Evolutionary conservation across 2,797 vertebrate genomes (phyloP).

Genomic region (Sebastes flavidus): DNA sequence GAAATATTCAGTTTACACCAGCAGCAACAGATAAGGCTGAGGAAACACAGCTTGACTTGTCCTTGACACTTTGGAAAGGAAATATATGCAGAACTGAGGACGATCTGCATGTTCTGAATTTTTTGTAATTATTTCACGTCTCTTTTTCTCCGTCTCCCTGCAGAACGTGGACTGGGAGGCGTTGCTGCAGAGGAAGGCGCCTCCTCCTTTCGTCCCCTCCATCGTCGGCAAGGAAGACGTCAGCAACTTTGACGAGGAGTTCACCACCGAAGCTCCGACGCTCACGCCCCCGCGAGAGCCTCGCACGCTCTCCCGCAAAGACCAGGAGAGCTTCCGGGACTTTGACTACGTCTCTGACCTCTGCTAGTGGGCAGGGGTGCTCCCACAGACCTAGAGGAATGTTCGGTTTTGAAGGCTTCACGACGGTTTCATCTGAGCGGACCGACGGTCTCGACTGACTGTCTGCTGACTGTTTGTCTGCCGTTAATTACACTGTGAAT

Average conservation of each 20-base stretch:
- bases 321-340: slow-evolving; percentile 91
- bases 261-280: slow-evolving; percentile 85
- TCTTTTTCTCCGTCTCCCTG: neutral
- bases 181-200: slow-evolving; percentile 83
- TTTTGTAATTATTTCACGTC: neutral
- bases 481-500: slow-evolving; percentile 74
- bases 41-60: neutral
- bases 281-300: slow-evolving; percentile 89
- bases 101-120: neutral
- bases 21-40: neutral
- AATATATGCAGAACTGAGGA: neutral
- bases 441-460: neutral
- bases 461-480: slow-evolving; percentile 12
- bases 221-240: slow-evolving; percentile 86
- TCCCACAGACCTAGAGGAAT: slow-evolving; percentile 24
- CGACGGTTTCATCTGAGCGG: neutral
- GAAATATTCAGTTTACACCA: neutral
- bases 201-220: slow-evolving; percentile 88
- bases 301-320: slow-evolving; percentile 83
- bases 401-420: slow-evolving; percentile 26
- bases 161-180: slow-evolving; percentile 89
- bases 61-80: neutral
- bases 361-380: slow-evolving; percentile 71
- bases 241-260: slow-evolving; percentile 94
- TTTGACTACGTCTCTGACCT: slow-evolving; percentile 91